phyloP scores from a whole-genome alignment of 2,888 invertebrate genomes.

The Athalia rosae region DNA sequence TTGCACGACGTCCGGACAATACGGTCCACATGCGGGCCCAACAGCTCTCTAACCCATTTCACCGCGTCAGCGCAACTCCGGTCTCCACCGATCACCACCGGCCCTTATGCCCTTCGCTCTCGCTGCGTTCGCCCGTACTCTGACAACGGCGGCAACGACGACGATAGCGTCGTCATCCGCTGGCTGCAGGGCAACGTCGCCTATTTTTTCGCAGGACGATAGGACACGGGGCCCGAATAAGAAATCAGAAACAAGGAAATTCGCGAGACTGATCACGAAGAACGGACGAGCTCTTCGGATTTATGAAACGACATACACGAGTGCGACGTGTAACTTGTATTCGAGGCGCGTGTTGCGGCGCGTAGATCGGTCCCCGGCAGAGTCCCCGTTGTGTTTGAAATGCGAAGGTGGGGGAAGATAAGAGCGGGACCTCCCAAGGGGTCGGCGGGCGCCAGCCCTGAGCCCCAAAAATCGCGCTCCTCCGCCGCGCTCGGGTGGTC shows the following conservation, averaged over 20 bases:
- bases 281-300: too few species aligned
- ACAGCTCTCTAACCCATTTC: conserved; percentile 16
- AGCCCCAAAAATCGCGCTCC: conserved; percentile 56
- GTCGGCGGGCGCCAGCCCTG: conserved; percentile 65
- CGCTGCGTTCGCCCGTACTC: not conserved
- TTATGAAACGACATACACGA: too few species aligned
- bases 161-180: too few species aligned
- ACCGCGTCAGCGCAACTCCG: conserved; percentile 10
- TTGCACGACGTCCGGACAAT: conserved; percentile 68
- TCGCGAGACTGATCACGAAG: too few species aligned
- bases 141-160: not conserved
- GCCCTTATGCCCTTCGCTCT: not conserved
- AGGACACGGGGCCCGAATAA: too few species aligned
- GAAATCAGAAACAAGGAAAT: too few species aligned
- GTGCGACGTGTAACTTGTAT: too few species aligned
- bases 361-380: not conserved
- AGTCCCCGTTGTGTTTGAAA: conserved; percentile 10
- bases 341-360: not conserved
- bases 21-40: conserved; percentile 71
- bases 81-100: not conserved
- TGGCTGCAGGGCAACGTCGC: too few species aligned
- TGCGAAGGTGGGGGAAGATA: conserved; percentile 37
- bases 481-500: conserved; percentile 69
- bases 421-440: conserved; percentile 68
- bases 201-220: too few species aligned